Conservation (phyloP, 2,888 invertebrate species). For the Sinohyriopsis cumingii region DNA sequence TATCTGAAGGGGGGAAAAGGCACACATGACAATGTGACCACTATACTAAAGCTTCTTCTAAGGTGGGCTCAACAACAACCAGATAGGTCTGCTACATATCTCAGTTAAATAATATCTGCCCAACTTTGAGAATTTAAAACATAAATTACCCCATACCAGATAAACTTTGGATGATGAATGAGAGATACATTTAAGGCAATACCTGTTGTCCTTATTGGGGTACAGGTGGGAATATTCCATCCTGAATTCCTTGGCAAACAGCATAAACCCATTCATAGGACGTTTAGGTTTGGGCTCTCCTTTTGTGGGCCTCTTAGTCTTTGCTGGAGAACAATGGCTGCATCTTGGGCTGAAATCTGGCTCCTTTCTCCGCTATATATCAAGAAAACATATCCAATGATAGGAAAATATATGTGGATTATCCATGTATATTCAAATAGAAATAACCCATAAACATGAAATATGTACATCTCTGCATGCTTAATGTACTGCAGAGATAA, state of each 20-base stretch:
- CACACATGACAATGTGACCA: too few species aligned
- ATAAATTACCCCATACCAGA: not conserved
- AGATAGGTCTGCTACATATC: too few species aligned
- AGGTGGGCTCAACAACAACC: too few species aligned
- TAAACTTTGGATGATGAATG: not conserved
- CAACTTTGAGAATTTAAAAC: too few species aligned
- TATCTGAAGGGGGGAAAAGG: too few species aligned
- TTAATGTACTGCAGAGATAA: too few species aligned
- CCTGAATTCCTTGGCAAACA: slow-evolving; percentile 74
- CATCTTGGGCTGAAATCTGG: slow-evolving; percentile 37
- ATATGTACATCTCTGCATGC: too few species aligned
- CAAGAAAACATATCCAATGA: not conserved
- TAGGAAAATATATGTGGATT: not conserved
- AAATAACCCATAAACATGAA: too few species aligned
- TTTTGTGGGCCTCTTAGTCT: slow-evolving; percentile 49
- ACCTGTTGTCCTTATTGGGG: slow-evolving; percentile 76
- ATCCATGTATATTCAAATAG: too few species aligned
- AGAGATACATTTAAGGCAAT: not conserved
- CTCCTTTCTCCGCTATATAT: slow-evolving; percentile 46
- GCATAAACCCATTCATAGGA: slow-evolving; percentile 76
- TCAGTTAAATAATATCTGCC: too few species aligned
- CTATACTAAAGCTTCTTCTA: too few species aligned
- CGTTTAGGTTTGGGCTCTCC: slow-evolving; percentile 67
- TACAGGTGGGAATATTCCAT: slow-evolving; percentile 73
- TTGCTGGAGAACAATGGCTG: slow-evolving; percentile 20